Base-by-base conservation (phyloP, 2,113 vertebrate species). In the Ammodytes marinus region DNA sequence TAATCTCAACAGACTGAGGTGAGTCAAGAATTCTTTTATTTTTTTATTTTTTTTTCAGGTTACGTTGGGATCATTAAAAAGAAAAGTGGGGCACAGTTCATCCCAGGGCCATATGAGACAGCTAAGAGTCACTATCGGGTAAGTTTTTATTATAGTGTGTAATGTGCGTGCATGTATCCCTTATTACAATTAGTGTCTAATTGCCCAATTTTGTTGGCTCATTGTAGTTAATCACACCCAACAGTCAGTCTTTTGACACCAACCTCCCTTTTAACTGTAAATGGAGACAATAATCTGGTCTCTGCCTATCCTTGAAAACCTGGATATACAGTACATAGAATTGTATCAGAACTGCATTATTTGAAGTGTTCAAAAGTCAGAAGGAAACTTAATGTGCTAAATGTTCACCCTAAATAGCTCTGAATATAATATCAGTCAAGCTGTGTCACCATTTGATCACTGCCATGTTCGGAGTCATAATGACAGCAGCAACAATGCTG, bases 41-140 rank as follows among this genome's bases (percentile, higher is more conserved):
- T 58, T 52, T 83, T 71, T 81, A 50, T 19, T 37, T 3, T 58
- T 50, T 83, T 71, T 81, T 49, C 76, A 90, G 75, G 84, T 70
- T 84, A 79, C 84, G 55, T 73, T 40, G 57, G 63, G 42, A 39
- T 69, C 13, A n/a, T 52, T 11, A 63, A 60, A 27, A 73, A 75
- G 47, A 15, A 70, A 69, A 59, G 49, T 61, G 50, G 49, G 6
- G 1, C 50, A 54, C 43, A 57, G 54, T 70, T 75, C 74, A 86
- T 60, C 66, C 55, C 39, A 49, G 17, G 27, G 13, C 11, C 53
- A 0, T 10, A 59, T 65, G 60, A 77, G 58, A 74, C 7, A 0
- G 49, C 64, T 14, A 63, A 47, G 40, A 54, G 42, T 17, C 85
- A 6, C 68, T 42, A 8, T 76, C 42, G 46, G 77, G 80, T 88